Base-by-base conservation (phyloP, 2,797 vertebrate genomes). In the Lithobates pipiens region DNA sequence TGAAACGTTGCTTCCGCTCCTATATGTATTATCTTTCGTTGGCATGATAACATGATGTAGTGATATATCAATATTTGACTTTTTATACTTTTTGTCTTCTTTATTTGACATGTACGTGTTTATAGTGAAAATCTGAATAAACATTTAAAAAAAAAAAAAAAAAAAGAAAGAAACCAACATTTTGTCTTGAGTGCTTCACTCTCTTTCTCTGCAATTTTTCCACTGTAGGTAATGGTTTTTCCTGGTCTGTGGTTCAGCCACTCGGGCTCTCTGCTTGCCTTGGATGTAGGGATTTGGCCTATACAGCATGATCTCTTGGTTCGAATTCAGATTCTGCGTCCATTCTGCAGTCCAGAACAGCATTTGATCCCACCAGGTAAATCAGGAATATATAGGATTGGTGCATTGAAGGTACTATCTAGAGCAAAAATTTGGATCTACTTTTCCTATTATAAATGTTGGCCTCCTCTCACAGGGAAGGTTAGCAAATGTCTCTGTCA, bases 241-340 rank as follows among this genome's bases (percentile, higher is more conserved):
- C 95, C 95, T n/a, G 95, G 96, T 27, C 72, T 95, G 76, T 96
- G 95, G 95, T 95, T 96, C 89, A 95, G 93, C 87, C 95, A 96
- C 25, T 91, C 93, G 10, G 95, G 95, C 29, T 91, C 89, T 86
- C 67, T 95, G 79, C 75, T 88, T 5, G 93, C 94, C 34, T 89
- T 95, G 44, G 93, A 95, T 72, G 87, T 96, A 77, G 94, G 94
- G 77, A 89, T 93, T 25, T 91, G 92, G 87, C 92, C 94, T 44
- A 91, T 90, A 68, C 63, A 89, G 2, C 87, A 77, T 25, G 83
- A 89, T 7, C 90, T 92, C 42, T 83, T 91, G 78, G 93, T 91
- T 11, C 93, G 91, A 50, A 85, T 96, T 54, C 95, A 95, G 91
- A 94, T 96, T 86, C 92, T 96, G 39, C 88, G 94, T 18, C 95